Evolutionary conservation across 2,888 invertebrate genomes (phyloP).

Genomic region (Oxyteleia sp.): DNA sequence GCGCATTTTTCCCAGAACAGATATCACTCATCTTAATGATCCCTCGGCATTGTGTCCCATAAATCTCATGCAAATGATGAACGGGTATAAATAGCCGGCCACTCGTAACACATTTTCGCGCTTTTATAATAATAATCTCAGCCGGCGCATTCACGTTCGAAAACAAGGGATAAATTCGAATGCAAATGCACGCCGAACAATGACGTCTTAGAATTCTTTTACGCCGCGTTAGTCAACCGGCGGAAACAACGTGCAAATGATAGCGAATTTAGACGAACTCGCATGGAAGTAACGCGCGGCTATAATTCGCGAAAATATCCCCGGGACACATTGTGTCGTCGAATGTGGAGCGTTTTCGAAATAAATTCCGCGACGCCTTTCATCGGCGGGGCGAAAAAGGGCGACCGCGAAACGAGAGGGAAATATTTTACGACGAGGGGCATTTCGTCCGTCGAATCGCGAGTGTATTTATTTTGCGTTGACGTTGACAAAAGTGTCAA

Average conservation of each 20-base stretch:
- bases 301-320: conserved; percentile 43
- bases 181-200: conserved; percentile 37
- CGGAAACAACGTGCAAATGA: conserved; percentile 51
- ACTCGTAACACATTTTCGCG: conserved; percentile 34
- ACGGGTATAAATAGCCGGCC: conserved; percentile 33
- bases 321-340: conserved; percentile 26
- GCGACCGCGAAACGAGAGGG: conserved; percentile 17
- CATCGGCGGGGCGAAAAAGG: conserved; percentile 21
- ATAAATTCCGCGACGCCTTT: conserved; percentile 37
- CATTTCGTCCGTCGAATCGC: conserved; percentile 20
- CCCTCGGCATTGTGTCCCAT: conserved; percentile 34
- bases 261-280: conserved; percentile 44
- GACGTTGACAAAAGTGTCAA: neutral
- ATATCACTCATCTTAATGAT: conserved; percentile 45
- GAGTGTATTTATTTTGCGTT: conserved; percentile 28
- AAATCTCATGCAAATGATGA: conserved; percentile 43
- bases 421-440: conserved; percentile 26
- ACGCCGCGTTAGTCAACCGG: conserved; percentile 6
- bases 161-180: conserved; percentile 42
- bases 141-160: conserved; percentile 25
- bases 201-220: conserved; percentile 36
- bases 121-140: conserved; percentile 42
- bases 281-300: conserved; percentile 47
- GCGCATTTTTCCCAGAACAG: conserved; percentile 1
- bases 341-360: conserved; percentile 49